Evolutionary conservation across 2,113 vertebrate genomes (phyloP).

Genomic region (Microtus ochrogaster): DNA sequence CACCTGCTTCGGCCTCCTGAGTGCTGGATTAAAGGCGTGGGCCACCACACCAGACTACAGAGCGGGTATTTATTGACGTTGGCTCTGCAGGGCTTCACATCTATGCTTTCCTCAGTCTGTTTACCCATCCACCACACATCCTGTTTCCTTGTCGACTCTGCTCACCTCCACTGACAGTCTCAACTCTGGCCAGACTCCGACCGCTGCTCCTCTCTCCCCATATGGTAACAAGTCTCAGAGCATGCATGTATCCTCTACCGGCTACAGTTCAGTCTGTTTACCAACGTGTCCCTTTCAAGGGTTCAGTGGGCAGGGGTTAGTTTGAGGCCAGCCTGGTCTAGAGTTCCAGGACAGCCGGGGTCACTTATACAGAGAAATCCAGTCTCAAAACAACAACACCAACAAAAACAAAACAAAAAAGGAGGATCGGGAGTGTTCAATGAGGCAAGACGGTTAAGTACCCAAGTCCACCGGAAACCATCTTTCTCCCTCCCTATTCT

Average conservation of each 20-base stretch:
- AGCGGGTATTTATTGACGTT: not conserved
- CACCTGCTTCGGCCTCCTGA: not conserved
- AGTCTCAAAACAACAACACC: not conserved
- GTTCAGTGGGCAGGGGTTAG: not conserved
- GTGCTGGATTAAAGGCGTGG: not conserved
- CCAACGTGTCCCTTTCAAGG: not conserved
- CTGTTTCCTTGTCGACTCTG: not conserved
- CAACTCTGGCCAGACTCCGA: conserved; percentile 3
- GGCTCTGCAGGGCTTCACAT: not conserved
- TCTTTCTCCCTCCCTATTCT: not conserved
- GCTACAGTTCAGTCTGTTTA: not conserved
- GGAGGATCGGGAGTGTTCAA: not conserved
- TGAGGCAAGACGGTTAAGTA: not conserved
- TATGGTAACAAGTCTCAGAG: not conserved
- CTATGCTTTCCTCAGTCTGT: not conserved
- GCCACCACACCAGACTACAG: not conserved
- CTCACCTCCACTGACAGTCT: not conserved
- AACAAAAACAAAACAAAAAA: not conserved
- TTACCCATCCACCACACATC: not conserved
- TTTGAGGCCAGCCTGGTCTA: not conserved
- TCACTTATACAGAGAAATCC: not conserved
- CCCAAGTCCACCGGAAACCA: not conserved
- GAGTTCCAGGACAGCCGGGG: not conserved
- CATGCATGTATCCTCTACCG: not conserved
- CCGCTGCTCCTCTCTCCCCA: not conserved